Evolutionary conservation across 2,888 invertebrate genomes (phyloP), one percentile per base, ranked within the genome.

Genomic region (Tuberolachnus salignus): DNA sequence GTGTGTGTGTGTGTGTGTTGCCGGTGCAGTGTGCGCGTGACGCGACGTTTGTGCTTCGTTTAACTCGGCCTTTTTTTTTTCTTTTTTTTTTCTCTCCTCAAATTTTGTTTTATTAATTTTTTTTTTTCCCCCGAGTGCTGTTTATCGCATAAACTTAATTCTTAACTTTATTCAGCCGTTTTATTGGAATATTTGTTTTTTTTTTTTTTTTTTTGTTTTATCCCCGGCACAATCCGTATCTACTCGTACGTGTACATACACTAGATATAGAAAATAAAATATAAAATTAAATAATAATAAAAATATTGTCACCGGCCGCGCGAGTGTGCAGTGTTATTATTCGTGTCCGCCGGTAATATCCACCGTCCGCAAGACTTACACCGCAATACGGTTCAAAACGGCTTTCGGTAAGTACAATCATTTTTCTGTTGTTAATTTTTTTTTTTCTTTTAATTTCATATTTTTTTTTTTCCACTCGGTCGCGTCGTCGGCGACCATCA

Each of bases 41-140:
- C 6, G 23, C 72, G 51, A 49, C 9, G 63, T 72, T 51, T 61
- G 72, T 61, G 72, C 72, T 72, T 61, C 72, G 73, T 14, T 73
- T 63, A 42, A 63, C 51, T 63, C 8, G 16, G 1, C 53, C 19
- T 34, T 55, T 55, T 21, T 69, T 55, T 42, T 9, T 49, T 1
- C 1, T 26, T 59, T 14, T 26, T 4, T 64, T 21, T 23, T 21
- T 64, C n/a, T n/a, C n/a, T n/a, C n/a, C n/a, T n/a, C 14, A 21
- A 21, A 46, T 26, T 67, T 67, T 34, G 23, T 49, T 44, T 63
- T 67, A 6, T 61, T 46, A 16, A 14, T 51, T 51, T 51, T 51
- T 51, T 51, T 51, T 51, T 14, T 51, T 51, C 34, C 34, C 34
- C 3, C 34, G 34, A 34, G 34, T 34, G 34, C 34, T 6, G 34